A percentile compares a stretch with the other conserved stretches of the same genome.
These are phyloP conservation scores for Gallinago undulata DNA, from an alignment of 2,113 vertebrate genomes.

Conservation along the genomic window DNA sequence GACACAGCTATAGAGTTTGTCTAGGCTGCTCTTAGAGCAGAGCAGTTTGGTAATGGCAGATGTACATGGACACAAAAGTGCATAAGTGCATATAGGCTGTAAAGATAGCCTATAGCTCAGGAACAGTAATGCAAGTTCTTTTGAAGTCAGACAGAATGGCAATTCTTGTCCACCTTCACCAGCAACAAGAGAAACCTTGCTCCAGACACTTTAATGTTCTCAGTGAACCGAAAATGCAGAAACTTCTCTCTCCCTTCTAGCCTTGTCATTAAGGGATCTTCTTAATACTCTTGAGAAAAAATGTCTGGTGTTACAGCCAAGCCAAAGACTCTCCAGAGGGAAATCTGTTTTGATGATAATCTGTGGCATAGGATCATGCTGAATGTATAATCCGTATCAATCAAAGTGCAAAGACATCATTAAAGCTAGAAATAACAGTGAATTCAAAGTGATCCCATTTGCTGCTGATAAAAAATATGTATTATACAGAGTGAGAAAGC, in stretches of 20 bases:
- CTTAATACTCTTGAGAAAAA: background rate
- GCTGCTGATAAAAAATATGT: background rate
- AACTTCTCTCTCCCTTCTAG: background rate
- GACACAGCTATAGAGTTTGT: background rate
- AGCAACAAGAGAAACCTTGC: background rate
- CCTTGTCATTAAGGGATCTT: background rate
- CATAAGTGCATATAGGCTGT: background rate
- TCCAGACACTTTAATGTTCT: background rate
- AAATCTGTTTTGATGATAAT: background rate
- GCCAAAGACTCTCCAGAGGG: background rate
- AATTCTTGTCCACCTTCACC: background rate
- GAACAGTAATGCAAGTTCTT: background rate
- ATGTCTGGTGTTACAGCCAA: background rate
- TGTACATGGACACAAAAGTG: background rate
- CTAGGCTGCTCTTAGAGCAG: background rate
- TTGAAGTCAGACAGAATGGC: background rate
- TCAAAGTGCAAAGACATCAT: background rate
- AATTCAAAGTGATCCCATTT: background rate
- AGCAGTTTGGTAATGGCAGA: background rate
- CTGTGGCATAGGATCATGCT: background rate
- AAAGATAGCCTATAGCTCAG: background rate
- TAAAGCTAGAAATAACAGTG: constrained; percentile 4
- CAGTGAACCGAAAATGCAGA: background rate
- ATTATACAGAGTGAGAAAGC: background rate
- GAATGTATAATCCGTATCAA: background rate